Evolutionary conservation across 1,140 invertebrate genomes (phyloP).

Genomic region (Saxidomus purpurata): DNA sequence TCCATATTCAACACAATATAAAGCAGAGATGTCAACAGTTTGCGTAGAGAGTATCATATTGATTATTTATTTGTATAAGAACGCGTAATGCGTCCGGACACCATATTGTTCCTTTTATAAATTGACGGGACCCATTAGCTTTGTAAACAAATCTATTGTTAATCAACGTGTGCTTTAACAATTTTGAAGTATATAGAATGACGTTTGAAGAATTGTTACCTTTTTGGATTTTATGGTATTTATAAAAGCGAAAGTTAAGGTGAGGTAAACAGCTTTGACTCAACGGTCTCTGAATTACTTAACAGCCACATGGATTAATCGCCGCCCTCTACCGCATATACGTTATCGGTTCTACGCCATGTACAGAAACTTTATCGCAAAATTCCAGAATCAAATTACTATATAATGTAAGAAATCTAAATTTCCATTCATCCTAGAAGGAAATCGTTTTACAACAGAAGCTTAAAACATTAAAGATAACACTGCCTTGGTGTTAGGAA

Average conservation of each 20-base stretch:
- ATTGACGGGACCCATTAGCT: background rate
- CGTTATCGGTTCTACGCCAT: background rate
- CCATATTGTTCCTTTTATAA: background rate
- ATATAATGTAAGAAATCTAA: too few relatives aligned
- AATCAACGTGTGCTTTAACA: background rate
- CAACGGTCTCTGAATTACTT: background rate
- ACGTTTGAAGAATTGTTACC: background rate
- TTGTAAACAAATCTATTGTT: background rate
- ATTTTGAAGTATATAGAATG: background rate
- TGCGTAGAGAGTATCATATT: too few relatives aligned
- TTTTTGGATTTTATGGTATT: background rate
- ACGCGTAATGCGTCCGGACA: too few relatives aligned
- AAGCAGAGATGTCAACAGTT: too few relatives aligned
- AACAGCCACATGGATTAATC: background rate
- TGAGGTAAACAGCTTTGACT: background rate
- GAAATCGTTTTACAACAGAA: too few relatives aligned
- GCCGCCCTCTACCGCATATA: background rate
- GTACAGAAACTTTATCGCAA: too few relatives aligned
- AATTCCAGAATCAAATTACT: too few relatives aligned
- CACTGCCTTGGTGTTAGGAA: too few relatives aligned
- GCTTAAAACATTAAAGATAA: too few relatives aligned
- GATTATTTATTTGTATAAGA: too few relatives aligned
- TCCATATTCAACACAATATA: too few relatives aligned
- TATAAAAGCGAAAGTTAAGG: background rate
- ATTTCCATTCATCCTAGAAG: too few relatives aligned